These are phyloP conservation scores for Gavia stellata DNA, from an alignment of 2,113 vertebrate genomes.

Conservation along the genomic window DNA sequence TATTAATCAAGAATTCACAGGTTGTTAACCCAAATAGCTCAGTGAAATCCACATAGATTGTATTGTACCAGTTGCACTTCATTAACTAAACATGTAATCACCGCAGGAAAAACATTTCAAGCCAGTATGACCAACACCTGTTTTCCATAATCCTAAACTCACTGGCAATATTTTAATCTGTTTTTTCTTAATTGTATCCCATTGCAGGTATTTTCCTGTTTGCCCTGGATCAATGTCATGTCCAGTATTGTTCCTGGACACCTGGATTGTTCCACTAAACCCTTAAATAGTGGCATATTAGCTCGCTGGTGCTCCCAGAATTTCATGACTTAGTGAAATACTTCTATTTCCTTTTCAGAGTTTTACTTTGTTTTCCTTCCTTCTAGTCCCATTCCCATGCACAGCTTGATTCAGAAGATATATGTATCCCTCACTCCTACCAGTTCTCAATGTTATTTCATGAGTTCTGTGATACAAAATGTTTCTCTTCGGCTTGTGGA, in stretches of 20 bases:
- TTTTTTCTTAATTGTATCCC: background rate
- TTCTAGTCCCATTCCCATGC: background rate
- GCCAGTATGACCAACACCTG: background rate
- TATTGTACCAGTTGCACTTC: background rate
- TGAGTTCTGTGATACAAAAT: background rate
- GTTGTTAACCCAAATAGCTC: background rate
- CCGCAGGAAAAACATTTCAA: background rate
- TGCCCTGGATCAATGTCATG: background rate
- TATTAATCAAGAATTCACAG: background rate
- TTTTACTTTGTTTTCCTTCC: background rate
- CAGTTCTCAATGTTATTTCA: background rate
- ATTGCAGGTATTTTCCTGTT: background rate
- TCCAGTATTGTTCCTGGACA: background rate
- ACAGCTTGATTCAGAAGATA: background rate
- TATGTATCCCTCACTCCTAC: background rate
- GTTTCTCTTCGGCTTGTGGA: background rate
- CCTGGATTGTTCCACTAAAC: background rate
- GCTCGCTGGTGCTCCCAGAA: background rate
- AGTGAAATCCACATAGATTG: background rate
- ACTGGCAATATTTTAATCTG: background rate
- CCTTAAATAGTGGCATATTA: background rate
- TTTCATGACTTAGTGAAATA: background rate
- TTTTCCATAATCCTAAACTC: background rate
- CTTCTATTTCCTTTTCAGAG: background rate
- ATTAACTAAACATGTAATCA: background rate